Evolutionary conservation across 1,140 invertebrate genomes (phyloP), one percentile per base, ranked within the genome.

Genomic region (Drosophila mayri): DNA sequence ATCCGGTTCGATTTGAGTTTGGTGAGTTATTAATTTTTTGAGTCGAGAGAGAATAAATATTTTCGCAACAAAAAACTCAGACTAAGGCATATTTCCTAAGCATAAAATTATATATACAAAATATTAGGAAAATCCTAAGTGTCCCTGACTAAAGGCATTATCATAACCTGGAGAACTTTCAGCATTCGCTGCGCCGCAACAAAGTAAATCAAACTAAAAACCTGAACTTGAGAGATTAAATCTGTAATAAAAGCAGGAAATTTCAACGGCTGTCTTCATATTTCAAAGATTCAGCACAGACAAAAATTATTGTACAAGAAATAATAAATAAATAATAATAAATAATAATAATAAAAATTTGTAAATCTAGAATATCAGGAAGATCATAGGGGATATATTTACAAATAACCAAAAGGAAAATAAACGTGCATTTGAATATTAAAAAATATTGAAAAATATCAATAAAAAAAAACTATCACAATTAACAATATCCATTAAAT

Each of bases 201-300:
- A 72, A 72, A 59, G 68, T 72, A 47, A 49, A 35, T 11, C 43
- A 22, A 38, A 32, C 14, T 37, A 11, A 71, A 54, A 71, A 59
- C 28, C 50, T n/a, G 64, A 47, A 57, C 64, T n/a, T 18, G 35
- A 12, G 4, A 49, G 37, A 55, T 28, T 22, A 11, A 9, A 49
- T 72, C 52, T 71, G 44, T 71, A 71, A 72, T 71, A 71, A 25
- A 25, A 72, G 66, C 52, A 59, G 65, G 65, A 72, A 70, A 59
- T 20, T 32, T 65, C 47, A 28, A 20, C 6, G 55, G 37, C 9
- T 68, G 22, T 57, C 32, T 67, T 40, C 16, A 22, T 43, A 14
- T 22, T 70, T 41, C 12, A 14, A 25, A 16, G 9, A 16, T n/a
- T n/a, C 9, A 40, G 40, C 67, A 65, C 46, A 35, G 46, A 18